Conservation (phyloP, 2,113 vertebrate genomes). For the Erythrocercus mccallii region DNA sequence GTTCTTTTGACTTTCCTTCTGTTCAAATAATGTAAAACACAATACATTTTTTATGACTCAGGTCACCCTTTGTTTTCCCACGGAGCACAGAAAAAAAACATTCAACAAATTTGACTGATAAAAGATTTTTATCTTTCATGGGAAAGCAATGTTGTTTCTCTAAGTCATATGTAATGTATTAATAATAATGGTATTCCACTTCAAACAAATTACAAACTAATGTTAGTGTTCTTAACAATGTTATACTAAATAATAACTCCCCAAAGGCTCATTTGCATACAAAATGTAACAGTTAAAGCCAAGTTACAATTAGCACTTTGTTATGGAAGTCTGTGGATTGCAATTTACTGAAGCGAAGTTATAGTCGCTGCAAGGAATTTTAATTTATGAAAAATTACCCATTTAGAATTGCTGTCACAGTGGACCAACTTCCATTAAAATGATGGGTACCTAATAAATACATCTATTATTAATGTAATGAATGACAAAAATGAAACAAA, state of each 20-base stretch:
- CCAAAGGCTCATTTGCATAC: constrained; percentile 68
- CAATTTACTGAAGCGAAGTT: constrained; percentile 69
- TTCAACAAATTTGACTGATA: constrained; percentile 55
- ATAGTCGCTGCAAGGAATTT: constrained; percentile 62
- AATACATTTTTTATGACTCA: constrained; percentile 55
- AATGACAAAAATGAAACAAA: constrained; percentile 4
- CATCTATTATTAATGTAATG: constrained; percentile 32
- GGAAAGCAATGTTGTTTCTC: constrained; percentile 58
- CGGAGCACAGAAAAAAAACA: background rate
- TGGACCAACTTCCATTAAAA: constrained; percentile 43
- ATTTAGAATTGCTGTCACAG: constrained; percentile 59
- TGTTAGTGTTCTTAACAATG: constrained; percentile 64
- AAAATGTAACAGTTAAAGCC: constrained; percentile 74
- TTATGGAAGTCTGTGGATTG: constrained; percentile 65
- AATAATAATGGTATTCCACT: constrained; percentile 68
- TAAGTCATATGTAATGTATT: constrained; percentile 57
- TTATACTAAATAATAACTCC: constrained; percentile 70
- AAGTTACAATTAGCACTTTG: constrained; percentile 75
- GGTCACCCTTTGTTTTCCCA: constrained; percentile 66
- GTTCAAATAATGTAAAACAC: constrained; percentile 36
- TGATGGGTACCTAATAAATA: constrained; percentile 38
- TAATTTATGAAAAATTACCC: constrained; percentile 70
- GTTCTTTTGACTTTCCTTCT: constrained; percentile 48
- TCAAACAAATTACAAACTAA: constrained; percentile 73
- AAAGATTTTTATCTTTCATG: constrained; percentile 60